phyloP scores from a whole-genome alignment of 2,888 invertebrate genomes.

The Phengaris alcon region DNA sequence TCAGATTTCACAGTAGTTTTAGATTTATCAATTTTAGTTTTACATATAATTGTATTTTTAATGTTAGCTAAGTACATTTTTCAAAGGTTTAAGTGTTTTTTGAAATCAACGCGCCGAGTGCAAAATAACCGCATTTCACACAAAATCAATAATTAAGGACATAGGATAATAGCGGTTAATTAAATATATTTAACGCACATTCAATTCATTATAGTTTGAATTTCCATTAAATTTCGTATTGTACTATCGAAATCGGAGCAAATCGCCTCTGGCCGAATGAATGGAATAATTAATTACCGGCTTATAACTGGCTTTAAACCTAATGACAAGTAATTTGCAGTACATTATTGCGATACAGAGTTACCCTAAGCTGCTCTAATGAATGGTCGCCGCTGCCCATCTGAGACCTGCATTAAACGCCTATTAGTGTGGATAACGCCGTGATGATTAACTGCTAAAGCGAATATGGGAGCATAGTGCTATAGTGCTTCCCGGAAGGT shows the following conservation, averaged over 20 bases:
- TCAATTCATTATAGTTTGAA: conserved; percentile 18
- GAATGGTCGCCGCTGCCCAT: conserved; percentile 62
- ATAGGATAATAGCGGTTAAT: conserved; percentile 7
- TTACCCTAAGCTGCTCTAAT: conserved; percentile 72
- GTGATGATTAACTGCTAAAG: conserved; percentile 25
- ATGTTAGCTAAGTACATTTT: too few relatives aligned
- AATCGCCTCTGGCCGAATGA: conserved; percentile 39
- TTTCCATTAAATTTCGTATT: conserved; percentile 20
- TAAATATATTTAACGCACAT: conserved; percentile 23
- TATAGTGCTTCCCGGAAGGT: too few relatives aligned
- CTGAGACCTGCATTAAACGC: conserved; percentile 60
- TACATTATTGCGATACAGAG: conserved; percentile 65
- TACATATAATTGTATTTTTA: too few relatives aligned
- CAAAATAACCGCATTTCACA: not conserved
- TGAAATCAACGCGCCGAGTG: not conserved
- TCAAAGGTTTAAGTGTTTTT: not conserved
- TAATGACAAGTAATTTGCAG: conserved; percentile 72
- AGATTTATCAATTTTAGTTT: too few relatives aligned
- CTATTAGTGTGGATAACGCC: conserved; percentile 42
- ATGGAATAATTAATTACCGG: conserved; percentile 55
- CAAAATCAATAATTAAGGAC: conserved; percentile 21
- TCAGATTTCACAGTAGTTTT: too few relatives aligned
- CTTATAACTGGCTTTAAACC: conserved; percentile 51
- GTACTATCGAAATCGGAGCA: conserved; percentile 31
- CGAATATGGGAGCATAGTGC: not conserved